Percentiles rank a stretch among this genome's conserved stretches.
phyloP scores from a whole-genome alignment of 2,888 invertebrate genomes.

The Apotomis turbidana region DNA sequence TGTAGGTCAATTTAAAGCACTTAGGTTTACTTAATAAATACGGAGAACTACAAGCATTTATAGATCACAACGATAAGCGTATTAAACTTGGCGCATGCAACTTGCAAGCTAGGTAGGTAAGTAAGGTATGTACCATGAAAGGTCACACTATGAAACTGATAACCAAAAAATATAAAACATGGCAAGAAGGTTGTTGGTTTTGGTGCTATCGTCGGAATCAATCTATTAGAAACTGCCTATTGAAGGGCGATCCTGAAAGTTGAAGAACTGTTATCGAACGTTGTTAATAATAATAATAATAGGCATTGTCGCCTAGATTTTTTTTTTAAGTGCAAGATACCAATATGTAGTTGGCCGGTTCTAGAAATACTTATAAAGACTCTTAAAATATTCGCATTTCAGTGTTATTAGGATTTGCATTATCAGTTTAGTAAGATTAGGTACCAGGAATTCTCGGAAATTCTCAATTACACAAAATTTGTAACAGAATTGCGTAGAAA shows the following conservation, averaged over 20 bases:
- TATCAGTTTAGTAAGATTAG: too few relatives aligned
- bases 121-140: background rate
- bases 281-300: background rate
- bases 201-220: too few relatives aligned
- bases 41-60: slow-evolving; percentile 12
- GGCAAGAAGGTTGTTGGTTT: too few relatives aligned
- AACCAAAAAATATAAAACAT: too few relatives aligned
- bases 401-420: too few relatives aligned
- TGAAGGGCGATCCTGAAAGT: background rate
- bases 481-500: too few relatives aligned
- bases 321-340: background rate
- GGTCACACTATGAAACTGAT: background rate
- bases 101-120: slow-evolving; percentile 7
- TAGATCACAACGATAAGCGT: slow-evolving; percentile 6
- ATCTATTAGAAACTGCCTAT: background rate
- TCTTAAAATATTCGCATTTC: too few relatives aligned
- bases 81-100: slow-evolving; percentile 26
- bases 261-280: background rate
- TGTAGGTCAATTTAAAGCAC: slow-evolving; percentile 17
- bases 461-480: too few relatives aligned
- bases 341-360: background rate
- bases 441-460: too few relatives aligned
- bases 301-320: too few relatives aligned
- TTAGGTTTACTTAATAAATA: slow-evolving; percentile 7
- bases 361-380: too few relatives aligned